Evolutionary conservation across 2,797 vertebrate genomes (phyloP).

Genomic region (Falco concolor): DNA sequence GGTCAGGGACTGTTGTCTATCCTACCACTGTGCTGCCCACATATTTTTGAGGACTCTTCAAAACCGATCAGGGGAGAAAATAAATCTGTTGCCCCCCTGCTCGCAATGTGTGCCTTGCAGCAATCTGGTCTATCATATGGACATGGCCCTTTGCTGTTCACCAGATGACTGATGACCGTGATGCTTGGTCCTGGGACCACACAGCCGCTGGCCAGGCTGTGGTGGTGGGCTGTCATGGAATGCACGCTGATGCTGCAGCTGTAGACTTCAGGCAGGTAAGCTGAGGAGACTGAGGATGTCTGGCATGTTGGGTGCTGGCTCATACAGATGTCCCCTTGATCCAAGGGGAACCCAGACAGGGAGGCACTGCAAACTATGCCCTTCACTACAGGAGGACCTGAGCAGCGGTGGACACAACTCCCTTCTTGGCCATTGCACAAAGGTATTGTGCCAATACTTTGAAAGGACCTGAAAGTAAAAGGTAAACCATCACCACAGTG

Average conservation of each 20-base stretch:
- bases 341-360: neutral
- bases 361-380: neutral
- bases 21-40: neutral
- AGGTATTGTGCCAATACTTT: neutral
- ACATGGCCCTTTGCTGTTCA: neutral
- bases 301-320: neutral
- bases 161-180: neutral
- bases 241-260: neutral
- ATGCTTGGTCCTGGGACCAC: neutral
- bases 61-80: neutral
- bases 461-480: neutral
- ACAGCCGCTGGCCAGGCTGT: neutral
- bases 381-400: neutral
- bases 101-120: rapidly evolving
- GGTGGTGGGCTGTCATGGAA: neutral
- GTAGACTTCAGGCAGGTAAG: neutral
- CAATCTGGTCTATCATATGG: neutral
- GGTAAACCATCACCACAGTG: neutral
- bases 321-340: neutral
- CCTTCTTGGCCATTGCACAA: neutral
- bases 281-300: neutral
- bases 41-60: neutral
- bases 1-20: neutral
- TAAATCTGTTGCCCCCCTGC: neutral
- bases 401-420: rapidly evolving